A percentile compares a stretch with the other conserved stretches of the same genome.
phyloP scores from a whole-genome alignment of 2,113 vertebrate species.

The Elachura formosa region DNA sequence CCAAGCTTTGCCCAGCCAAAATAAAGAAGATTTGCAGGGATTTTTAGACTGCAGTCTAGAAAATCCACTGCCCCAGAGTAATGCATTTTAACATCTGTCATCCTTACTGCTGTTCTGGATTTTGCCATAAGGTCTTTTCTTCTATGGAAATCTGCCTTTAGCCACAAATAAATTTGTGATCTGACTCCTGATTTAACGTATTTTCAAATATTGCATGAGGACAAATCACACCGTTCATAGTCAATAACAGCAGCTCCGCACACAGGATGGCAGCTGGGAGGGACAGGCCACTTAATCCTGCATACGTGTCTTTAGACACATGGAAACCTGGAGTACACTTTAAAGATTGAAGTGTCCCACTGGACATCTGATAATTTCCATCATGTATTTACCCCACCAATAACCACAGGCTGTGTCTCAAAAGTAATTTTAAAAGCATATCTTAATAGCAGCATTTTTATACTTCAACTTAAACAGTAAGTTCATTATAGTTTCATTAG shows the following conservation, averaged over 20 bases:
- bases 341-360: background rate
- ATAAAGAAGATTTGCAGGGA: background rate
- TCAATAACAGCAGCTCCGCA: background rate
- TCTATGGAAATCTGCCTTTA: background rate
- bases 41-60: background rate
- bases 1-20: background rate
- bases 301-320: background rate
- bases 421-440: background rate
- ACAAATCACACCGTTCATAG: background rate
- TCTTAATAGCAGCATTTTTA: background rate
- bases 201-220: background rate
- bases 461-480: background rate
- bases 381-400: background rate
- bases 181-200: fast-evolving
- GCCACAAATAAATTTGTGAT: background rate
- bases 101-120: background rate
- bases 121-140: background rate
- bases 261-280: fast-evolving
- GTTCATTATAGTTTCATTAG: background rate
- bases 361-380: background rate
- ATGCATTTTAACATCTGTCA: background rate
- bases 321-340: background rate
- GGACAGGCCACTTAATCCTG: background rate
- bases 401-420: background rate
- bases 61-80: background rate